A percentile compares a stretch with the other conserved stretches of the same genome.
Conservation (phyloP, 2,113 vertebrate genomes). For the Pteruthius melanotis region DNA sequence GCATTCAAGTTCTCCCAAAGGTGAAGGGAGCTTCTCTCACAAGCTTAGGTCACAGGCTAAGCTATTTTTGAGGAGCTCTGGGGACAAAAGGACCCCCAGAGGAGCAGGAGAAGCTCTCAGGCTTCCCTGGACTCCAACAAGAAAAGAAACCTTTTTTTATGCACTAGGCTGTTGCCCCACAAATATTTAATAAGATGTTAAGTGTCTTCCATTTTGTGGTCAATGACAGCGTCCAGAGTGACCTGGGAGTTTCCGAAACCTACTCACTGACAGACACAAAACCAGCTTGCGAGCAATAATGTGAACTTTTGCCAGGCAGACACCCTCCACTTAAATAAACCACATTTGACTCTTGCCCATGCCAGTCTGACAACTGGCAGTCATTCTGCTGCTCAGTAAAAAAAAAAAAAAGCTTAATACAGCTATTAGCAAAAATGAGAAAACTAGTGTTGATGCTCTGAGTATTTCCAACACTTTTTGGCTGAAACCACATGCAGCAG, state of each 20-base stretch:
- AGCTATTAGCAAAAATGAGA: neutral
- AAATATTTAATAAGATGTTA: neutral
- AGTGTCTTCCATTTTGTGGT: neutral
- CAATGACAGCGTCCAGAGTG: neutral
- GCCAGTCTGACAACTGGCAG: neutral
- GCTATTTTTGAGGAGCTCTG: too few relatives aligned
- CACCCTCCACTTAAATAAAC: neutral
- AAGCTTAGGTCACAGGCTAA: too few relatives aligned
- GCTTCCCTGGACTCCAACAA: too few relatives aligned
- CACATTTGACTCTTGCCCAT: neutral
- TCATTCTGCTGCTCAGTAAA: neutral
- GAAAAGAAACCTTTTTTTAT: neutral
- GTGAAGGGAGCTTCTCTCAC: too few relatives aligned
- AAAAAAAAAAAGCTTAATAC: neutral
- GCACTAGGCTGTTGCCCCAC: neutral
- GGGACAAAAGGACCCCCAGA: too few relatives aligned
- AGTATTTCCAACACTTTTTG: neutral
- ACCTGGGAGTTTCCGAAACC: neutral
- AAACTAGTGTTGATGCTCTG: neutral
- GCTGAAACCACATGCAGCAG: neutral
- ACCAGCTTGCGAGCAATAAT: neutral
- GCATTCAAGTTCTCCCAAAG: too few relatives aligned
- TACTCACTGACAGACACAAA: neutral
- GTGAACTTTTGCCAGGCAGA: neutral
- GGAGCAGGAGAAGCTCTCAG: too few relatives aligned